phyloP scores from a whole-genome alignment of 2,888 invertebrate species.

The Drosophila longiperda region DNA sequence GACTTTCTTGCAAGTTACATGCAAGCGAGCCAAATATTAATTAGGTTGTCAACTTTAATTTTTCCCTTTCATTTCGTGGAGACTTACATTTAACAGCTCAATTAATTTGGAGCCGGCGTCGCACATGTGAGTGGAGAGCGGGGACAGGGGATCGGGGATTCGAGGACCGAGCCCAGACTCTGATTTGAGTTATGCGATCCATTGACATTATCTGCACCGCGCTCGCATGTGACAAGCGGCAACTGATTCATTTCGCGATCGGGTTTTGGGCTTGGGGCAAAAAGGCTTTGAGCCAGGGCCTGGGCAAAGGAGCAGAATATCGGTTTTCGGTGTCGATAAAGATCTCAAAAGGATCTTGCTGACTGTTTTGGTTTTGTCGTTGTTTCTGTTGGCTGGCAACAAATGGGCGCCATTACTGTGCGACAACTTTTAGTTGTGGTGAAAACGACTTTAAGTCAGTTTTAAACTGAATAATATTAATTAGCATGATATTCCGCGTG shows the following conservation, averaged over 20 bases:
- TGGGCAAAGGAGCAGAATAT: conserved; percentile 57
- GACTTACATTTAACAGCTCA: conserved; percentile 80
- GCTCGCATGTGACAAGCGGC: conserved; percentile 72
- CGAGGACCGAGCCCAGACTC: conserved; percentile 40
- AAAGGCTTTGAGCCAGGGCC: background rate
- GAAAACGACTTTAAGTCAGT: conserved; percentile 83
- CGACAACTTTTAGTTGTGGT: conserved; percentile 84
- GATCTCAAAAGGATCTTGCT: conserved; percentile 84
- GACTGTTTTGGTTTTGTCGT: conserved; percentile 68
- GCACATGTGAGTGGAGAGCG: conserved; percentile 39
- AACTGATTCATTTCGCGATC: conserved; percentile 71
- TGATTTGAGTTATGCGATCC: conserved; percentile 75
- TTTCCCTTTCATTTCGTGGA: conserved; percentile 81
- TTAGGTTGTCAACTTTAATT: conserved; percentile 78
- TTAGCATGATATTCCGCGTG: conserved; percentile 81
- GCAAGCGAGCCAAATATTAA: conserved; percentile 80
- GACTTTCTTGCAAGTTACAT: conserved; percentile 48
- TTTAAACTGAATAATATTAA: conserved; percentile 83
- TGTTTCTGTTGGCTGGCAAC: conserved; percentile 48
- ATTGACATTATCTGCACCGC: conserved; percentile 75
- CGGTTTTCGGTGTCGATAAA: conserved; percentile 77
- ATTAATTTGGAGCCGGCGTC: conserved; percentile 66
- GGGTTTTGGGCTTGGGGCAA: conserved; percentile 2
- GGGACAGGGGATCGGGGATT: conserved; percentile 5
- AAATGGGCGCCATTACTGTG: conserved; percentile 82